These are phyloP conservation scores for Harmothoe impar DNA, from an alignment of 2,888 invertebrate genomes.

Conservation along the genomic window DNA sequence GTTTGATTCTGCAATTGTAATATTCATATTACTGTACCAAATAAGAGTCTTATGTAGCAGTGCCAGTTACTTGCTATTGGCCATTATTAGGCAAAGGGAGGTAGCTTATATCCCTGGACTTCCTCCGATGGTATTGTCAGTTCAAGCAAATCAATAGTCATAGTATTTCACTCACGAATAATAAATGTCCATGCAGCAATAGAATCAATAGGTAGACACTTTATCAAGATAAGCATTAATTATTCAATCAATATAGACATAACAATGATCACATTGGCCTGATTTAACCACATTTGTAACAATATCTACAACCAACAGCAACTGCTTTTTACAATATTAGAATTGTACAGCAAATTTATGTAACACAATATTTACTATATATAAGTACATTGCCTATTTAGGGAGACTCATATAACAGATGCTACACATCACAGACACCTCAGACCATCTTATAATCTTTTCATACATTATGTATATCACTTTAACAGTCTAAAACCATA, in stretches of 20 bases:
- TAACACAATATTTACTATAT: neutral
- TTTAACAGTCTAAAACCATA: neutral
- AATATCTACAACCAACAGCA: neutral
- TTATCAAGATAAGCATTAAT: neutral
- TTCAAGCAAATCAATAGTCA: neutral
- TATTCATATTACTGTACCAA: too few species aligned
- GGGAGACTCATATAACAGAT: neutral
- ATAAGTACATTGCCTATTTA: neutral
- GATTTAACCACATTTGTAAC: neutral
- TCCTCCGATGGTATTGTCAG: too few species aligned
- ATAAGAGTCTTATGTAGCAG: too few species aligned
- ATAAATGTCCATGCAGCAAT: neutral
- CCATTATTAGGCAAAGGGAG: too few species aligned
- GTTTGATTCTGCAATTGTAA: too few species aligned
- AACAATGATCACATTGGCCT: neutral
- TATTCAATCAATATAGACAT: neutral
- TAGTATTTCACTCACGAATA: neutral
- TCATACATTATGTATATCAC: neutral
- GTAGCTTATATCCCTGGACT: too few species aligned
- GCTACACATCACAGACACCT: constrained; percentile 8
- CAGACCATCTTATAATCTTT: neutral
- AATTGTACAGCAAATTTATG: neutral
- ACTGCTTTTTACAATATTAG: neutral
- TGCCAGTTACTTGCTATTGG: too few species aligned
- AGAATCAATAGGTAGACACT: neutral